Evolutionary conservation across 1,140 invertebrate genomes (phyloP).

Genomic region (Pygmarrhopalites habei): DNA sequence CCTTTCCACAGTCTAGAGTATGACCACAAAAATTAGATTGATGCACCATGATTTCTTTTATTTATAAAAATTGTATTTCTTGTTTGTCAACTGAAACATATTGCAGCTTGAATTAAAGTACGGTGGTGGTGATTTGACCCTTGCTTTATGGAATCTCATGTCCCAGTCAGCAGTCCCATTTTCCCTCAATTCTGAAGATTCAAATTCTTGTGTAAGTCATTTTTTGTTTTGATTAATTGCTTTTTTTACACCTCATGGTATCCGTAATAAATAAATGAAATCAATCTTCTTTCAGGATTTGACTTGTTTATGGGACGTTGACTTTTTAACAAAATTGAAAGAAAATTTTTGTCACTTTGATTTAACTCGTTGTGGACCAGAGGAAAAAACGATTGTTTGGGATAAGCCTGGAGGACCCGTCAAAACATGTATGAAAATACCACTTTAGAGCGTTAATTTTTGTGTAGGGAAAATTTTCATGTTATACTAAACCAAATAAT

Average conservation of each 20-base stretch:
- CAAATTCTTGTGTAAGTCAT: too few relatives aligned
- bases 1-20: conserved; percentile 75
- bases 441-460: too few relatives aligned
- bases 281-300: too few relatives aligned
- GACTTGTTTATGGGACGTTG: conserved; percentile 42
- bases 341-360: conserved; percentile 73
- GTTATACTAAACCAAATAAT: too few relatives aligned
- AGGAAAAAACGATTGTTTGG: conserved; percentile 69
- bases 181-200: too few relatives aligned
- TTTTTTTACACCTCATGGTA: too few relatives aligned
- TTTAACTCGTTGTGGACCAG: conserved; percentile 63
- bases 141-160: conserved; percentile 76
- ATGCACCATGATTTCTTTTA: conserved; percentile 12
- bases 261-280: too few relatives aligned
- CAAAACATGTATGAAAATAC: too few relatives aligned
- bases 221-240: too few relatives aligned
- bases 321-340: conserved; percentile 73
- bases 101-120: conserved; percentile 64
- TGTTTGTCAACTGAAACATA: too few relatives aligned
- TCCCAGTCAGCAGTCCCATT: conserved; percentile 77
- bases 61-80: neutral
- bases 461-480: too few relatives aligned
- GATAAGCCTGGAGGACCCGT: conserved; percentile 62
- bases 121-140: conserved; percentile 80
- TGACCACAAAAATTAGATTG: conserved; percentile 28